Evolutionary conservation across 2,113 vertebrate species (phyloP).

Genomic region (Cranoglanis bouderius): DNA sequence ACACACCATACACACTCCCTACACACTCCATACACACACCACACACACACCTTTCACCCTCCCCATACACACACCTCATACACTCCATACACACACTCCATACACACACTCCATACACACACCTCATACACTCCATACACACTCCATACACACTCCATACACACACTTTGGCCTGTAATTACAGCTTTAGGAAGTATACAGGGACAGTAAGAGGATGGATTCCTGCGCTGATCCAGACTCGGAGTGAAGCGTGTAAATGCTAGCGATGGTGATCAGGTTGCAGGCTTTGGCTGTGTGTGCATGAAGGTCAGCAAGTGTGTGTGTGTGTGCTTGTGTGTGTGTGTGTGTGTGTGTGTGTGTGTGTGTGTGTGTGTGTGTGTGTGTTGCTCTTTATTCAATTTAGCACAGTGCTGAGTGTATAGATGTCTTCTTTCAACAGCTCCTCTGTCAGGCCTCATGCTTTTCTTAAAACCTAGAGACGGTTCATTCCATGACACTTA

Average conservation of each 20-base stretch:
- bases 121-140: background rate
- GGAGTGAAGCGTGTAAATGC: background rate
- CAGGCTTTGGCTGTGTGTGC: background rate
- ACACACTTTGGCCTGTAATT: conserved; percentile 1
- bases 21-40: too few species aligned
- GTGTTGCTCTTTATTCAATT: background rate
- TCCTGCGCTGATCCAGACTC: background rate
- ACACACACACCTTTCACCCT: too few species aligned
- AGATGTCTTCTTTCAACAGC: background rate
- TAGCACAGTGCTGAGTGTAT: background rate
- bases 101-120: too few species aligned
- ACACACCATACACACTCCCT: too few species aligned
- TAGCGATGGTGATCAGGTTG: conserved; percentile 13
- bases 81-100: too few species aligned
- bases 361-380: background rate
- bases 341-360: background rate
- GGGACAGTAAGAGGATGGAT: background rate
- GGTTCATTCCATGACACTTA: background rate
- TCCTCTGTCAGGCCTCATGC: background rate
- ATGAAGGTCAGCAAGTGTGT: background rate
- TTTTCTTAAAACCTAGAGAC: background rate
- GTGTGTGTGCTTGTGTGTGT: background rate
- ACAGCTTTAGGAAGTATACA: background rate
- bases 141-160: background rate
- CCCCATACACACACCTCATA: too few species aligned